Evolutionary conservation across 2,888 invertebrate species (phyloP), one percentile per base, ranked within the genome.

Genomic region (Exephanes ischioxanthus): DNA sequence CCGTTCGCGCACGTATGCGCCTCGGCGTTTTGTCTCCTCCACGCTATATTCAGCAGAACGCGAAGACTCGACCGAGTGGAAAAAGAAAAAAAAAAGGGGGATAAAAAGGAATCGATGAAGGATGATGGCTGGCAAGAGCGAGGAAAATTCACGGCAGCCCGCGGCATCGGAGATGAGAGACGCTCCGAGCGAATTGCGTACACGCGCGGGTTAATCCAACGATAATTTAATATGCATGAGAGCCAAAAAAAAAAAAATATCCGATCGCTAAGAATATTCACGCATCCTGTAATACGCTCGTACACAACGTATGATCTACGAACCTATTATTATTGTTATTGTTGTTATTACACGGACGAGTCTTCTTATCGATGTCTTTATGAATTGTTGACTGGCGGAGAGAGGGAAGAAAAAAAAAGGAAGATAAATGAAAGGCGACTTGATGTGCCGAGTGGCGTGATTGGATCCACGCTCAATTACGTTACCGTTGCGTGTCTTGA

Each of bases 191-290:
- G 72, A 78, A 72, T 83, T 61, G 33, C 72, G 66, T 83, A 78
- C 53, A 55, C 72, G 71, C 67, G 72, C 77, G 66, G 77, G 72
- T 78, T 83, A 78, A 83, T 83, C 22, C 78, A 48, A 66, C 79
- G 61, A 78, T 78, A 70, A 72, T 68, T 55, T 58, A 61, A 78
- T 83, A 77, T 77, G 83, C 78, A 71, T 82, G 77, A 72, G 58
- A 61, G 66, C 66, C 58, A 82, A 71, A 82, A 33, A 22, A 58
- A 58, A 58, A 55, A 22, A 55, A 22, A 26, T 3, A 76, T 58
- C 53, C 14, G 51, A 70, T 61, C 58, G 68, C 33, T 19, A 48
- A 37, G 67, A 22, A 70, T 63, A 45, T 48, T n/a, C 61, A 14
- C 48, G 19, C 68, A 30, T 48, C 33, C 58, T 61, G 30, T 19